A percentile compares a stretch with the other conserved stretches of the same genome.
Evolutionary conservation across 2,113 vertebrate species (phyloP).

Genomic region (Phylloscopus whistleri): DNA sequence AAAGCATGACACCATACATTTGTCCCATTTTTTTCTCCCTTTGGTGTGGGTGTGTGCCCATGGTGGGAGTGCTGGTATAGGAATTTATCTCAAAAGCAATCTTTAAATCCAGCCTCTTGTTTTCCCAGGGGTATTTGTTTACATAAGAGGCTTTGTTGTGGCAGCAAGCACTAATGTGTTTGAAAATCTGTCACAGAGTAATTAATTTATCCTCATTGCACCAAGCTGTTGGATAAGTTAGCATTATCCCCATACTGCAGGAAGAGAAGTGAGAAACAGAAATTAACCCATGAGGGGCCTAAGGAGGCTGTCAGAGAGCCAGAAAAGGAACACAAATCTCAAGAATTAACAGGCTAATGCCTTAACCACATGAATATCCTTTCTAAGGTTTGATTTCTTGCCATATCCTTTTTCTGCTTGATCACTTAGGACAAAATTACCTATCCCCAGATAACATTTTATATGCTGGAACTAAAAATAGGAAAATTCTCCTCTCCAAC

Average conservation of each 20-base stretch:
- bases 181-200: slow-evolving; percentile 9
- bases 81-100: neutral
- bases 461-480: slow-evolving; percentile 43
- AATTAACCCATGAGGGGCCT: slow-evolving; percentile 15
- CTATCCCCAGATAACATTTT: slow-evolving; percentile 54
- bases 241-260: neutral
- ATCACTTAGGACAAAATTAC: slow-evolving; percentile 47
- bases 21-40: neutral
- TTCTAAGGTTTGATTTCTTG: slow-evolving; percentile 52
- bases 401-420: slow-evolving; percentile 45
- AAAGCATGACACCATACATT: neutral
- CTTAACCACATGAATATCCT: slow-evolving; percentile 52
- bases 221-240: neutral
- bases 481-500: slow-evolving; percentile 24
- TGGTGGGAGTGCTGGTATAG: neutral
- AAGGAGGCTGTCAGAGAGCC: neutral
- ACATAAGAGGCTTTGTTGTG: slow-evolving; percentile 3
- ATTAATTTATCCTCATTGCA: slow-evolving; percentile 2
- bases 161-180: neutral
- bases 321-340: neutral
- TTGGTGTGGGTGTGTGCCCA: neutral
- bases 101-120: neutral
- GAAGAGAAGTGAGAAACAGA: neutral
- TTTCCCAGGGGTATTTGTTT: slow-evolving; percentile 42
- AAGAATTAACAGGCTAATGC: slow-evolving; percentile 20